Conservation (phyloP, 2,113 vertebrate genomes). For the Cynocephalus volans region DNA sequence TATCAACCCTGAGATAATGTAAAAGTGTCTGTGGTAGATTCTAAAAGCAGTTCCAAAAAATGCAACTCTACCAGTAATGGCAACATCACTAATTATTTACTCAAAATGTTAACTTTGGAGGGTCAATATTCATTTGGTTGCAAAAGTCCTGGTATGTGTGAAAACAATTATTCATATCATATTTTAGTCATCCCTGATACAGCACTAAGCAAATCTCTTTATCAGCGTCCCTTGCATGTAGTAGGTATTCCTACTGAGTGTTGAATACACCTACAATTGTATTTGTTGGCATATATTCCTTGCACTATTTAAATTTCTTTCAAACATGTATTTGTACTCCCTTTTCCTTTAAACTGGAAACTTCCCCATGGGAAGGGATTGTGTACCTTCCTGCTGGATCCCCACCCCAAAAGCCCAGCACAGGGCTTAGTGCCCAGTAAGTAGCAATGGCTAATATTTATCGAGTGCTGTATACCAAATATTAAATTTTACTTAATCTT, state of each 20-base stretch:
- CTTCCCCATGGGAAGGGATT: neutral
- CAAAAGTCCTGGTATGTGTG: neutral
- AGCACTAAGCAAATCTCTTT: conserved; percentile 50
- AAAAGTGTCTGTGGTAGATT: conserved; percentile 27
- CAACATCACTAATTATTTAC: conserved; percentile 41
- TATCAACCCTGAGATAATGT: neutral
- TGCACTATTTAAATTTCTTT: conserved; percentile 53
- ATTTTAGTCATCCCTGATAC: neutral
- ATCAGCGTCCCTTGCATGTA: neutral
- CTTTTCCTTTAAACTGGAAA: conserved; percentile 25
- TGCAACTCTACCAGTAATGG: neutral
- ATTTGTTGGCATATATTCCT: neutral
- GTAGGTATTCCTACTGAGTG: neutral
- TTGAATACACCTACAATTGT: neutral
- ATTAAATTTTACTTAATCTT: conserved; percentile 58
- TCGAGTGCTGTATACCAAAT: neutral
- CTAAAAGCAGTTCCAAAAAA: conserved; percentile 46
- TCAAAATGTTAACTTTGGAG: conserved; percentile 50
- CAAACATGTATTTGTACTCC: conserved; percentile 16
- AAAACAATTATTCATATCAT: neutral
- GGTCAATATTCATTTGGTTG: neutral
- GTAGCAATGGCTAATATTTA: conserved; percentile 8
- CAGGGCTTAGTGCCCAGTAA: conserved; percentile 16
- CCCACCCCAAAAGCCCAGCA: conserved; percentile 14
- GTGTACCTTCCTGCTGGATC: neutral